phyloP scores from a whole-genome alignment of 2,113 vertebrate species.

The Paracanthobrama guichenoti region DNA sequence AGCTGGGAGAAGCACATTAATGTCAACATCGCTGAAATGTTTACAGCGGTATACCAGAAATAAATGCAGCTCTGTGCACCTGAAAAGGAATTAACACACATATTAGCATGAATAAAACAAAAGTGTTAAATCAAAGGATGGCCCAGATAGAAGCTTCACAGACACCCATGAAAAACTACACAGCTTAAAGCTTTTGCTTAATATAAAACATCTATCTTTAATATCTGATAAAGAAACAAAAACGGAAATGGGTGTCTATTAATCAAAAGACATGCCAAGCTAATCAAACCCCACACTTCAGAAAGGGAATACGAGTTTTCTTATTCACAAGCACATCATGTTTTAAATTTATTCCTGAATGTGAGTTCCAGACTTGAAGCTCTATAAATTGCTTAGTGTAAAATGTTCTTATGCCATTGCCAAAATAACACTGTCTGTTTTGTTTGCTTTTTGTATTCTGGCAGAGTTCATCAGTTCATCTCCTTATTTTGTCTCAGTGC shows the following conservation, averaged over 20 bases:
- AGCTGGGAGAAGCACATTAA: neutral
- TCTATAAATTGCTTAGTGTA: neutral
- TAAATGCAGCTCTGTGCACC: constrained; percentile 33
- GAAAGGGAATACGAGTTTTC: neutral
- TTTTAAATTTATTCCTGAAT: neutral
- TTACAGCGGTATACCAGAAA: constrained; percentile 45
- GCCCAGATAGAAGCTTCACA: constrained; percentile 27
- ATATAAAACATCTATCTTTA: constrained; percentile 26
- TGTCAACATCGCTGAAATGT: constrained; percentile 44
- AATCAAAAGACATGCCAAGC: constrained; percentile 2
- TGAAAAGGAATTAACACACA: constrained; percentile 43
- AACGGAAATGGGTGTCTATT: neutral
- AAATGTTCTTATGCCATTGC: constrained; percentile 5
- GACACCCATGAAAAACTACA: neutral
- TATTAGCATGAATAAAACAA: constrained; percentile 54
- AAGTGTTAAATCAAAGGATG: constrained; percentile 49
- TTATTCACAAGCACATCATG: constrained; percentile 12
- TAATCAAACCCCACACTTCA: neutral
- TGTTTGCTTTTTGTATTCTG: constrained; percentile 14
- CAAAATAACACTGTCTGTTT: constrained; percentile 23
- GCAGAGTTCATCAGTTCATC: constrained; percentile 30
- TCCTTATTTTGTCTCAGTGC: neutral
- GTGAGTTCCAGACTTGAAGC: neutral
- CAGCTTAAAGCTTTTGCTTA: constrained; percentile 19
- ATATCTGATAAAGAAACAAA: neutral